Evolutionary conservation across 2,888 invertebrate genomes (phyloP).

Genomic region (Caenorhabditis drosophilae): DNA sequence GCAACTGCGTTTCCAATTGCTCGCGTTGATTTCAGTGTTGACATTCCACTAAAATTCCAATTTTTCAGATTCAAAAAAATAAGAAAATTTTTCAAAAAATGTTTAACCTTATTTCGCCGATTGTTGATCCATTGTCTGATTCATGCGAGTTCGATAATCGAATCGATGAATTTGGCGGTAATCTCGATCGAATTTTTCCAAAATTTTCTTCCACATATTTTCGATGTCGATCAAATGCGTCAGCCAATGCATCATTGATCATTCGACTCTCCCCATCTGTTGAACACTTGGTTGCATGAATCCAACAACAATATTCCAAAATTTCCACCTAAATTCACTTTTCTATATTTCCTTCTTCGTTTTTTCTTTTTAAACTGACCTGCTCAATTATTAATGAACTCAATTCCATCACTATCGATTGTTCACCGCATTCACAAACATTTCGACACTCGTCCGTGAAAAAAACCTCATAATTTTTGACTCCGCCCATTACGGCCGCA

Average conservation of each 20-base stretch:
- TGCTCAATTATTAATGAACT: slow-evolving; percentile 54
- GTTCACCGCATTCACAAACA: slow-evolving; percentile 51
- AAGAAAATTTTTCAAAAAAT: background rate
- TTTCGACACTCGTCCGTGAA: slow-evolving; percentile 52
- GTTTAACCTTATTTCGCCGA: background rate
- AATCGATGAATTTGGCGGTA: slow-evolving; percentile 21
- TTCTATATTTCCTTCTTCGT: too few species aligned
- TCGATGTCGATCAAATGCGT: slow-evolving; percentile 49
- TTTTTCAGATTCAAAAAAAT: background rate
- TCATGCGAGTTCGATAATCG: slow-evolving; percentile 17
- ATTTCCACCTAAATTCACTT: too few species aligned
- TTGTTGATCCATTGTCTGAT: slow-evolving; percentile 6
- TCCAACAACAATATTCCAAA: slow-evolving; percentile 60
- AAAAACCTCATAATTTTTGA: slow-evolving; percentile 58
- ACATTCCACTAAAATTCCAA: slow-evolving; percentile 26
- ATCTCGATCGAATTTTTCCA: slow-evolving; percentile 38
- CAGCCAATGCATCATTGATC: slow-evolving; percentile 55
- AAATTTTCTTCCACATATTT: slow-evolving; percentile 54
- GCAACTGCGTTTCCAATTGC: slow-evolving; percentile 20
- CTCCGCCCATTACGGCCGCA: slow-evolving; percentile 50
- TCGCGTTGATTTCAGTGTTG: slow-evolving; percentile 29
- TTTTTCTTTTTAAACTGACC: too few species aligned
- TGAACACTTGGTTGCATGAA: slow-evolving; percentile 44
- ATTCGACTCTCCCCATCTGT: slow-evolving; percentile 20
- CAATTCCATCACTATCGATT: slow-evolving; percentile 36